Conservation (phyloP, 2,113 vertebrate species). For the Brevimyrus niger region DNA sequence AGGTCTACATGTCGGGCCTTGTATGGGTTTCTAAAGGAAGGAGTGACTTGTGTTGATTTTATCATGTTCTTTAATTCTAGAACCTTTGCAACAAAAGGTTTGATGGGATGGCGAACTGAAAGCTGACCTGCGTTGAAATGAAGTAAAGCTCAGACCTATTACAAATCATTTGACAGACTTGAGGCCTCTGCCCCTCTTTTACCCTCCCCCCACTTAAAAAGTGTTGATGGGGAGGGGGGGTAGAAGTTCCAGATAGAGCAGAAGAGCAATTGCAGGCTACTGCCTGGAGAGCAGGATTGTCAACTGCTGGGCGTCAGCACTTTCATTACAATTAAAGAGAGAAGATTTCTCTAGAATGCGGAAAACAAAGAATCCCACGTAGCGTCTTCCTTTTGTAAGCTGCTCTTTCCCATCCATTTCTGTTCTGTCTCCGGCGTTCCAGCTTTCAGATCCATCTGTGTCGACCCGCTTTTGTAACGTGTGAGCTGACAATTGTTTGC, state of each 20-base stretch:
- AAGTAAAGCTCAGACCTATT: background rate
- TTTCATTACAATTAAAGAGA: background rate
- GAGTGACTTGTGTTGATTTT: background rate
- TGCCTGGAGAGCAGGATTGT: background rate
- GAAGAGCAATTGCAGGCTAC: background rate
- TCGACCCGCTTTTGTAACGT: background rate
- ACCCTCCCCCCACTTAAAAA: background rate
- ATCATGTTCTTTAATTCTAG: background rate
- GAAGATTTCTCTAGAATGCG: background rate
- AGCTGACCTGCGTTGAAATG: background rate
- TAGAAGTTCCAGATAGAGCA: background rate
- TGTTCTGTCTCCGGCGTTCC: background rate
- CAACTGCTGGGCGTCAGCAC: background rate
- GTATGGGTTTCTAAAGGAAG: background rate
- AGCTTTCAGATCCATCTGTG: background rate
- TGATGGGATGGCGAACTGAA: background rate
- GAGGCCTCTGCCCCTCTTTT: background rate
- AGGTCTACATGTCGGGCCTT: background rate
- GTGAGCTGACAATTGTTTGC: background rate
- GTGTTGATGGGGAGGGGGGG: background rate
- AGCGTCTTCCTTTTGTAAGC: background rate
- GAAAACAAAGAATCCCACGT: background rate
- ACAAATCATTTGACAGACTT: background rate
- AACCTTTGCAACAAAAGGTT: background rate
- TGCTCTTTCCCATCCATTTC: background rate